Percentiles rank a stretch among this genome's conserved stretches.
phyloP scores from a whole-genome alignment of 1,140 invertebrate genomes.

The Heliconius nattereri region DNA sequence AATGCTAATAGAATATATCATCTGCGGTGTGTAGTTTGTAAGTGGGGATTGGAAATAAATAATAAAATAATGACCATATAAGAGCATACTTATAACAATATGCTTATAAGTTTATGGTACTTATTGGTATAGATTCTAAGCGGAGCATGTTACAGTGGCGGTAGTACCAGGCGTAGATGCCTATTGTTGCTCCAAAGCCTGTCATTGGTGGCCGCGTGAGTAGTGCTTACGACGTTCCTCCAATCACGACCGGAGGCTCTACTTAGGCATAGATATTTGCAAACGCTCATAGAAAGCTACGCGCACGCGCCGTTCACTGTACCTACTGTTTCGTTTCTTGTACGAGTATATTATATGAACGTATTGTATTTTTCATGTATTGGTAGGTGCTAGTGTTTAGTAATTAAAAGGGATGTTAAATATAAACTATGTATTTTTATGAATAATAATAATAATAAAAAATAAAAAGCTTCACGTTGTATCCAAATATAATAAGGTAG shows the following conservation, averaged over 20 bases:
- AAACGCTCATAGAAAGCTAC: conserved; percentile 40
- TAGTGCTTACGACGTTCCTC: conserved; percentile 44
- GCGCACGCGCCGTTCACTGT: conserved; percentile 14
- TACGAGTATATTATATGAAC: neutral
- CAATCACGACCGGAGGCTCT: conserved; percentile 63
- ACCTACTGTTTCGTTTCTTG: neutral
- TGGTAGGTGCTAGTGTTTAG: too few relatives aligned
- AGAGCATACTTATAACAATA: neutral
- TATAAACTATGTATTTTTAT: neutral
- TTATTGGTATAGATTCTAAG: conserved; percentile 26
- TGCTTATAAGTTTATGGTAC: neutral
- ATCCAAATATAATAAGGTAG: too few relatives aligned
- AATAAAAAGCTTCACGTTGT: too few relatives aligned
- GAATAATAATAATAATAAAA: neutral
- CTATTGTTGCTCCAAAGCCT: conserved; percentile 60
- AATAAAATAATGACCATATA: too few relatives aligned
- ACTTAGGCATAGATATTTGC: conserved; percentile 59
- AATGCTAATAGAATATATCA: conserved; percentile 30
- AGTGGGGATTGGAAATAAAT: neutral
- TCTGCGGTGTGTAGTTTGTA: conserved; percentile 4
- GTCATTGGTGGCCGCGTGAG: conserved; percentile 54
- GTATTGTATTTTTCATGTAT: neutral
- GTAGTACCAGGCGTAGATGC: conserved; percentile 45
- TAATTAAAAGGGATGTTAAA: neutral
- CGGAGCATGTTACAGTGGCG: conserved; percentile 28